Conservation (phyloP, 2,888 invertebrate species). For the Chaetogeoica ovagalla region DNA sequence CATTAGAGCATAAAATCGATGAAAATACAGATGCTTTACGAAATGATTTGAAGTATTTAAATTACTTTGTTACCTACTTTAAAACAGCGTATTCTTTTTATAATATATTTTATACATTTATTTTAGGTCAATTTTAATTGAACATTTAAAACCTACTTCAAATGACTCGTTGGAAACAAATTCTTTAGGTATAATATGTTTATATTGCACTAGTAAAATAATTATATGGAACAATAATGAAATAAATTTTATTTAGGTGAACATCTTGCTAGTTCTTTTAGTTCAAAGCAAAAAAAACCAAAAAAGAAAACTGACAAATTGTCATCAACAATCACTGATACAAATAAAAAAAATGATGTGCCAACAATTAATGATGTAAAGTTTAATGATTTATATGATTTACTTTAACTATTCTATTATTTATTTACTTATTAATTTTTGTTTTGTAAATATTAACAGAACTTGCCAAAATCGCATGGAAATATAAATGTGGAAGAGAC, state of each 20-base stretch:
- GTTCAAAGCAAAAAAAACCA: neutral
- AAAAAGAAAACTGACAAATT: slow-evolving; percentile 4
- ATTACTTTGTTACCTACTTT: neutral
- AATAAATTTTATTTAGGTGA: slow-evolving; percentile 16
- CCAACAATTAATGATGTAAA: neutral
- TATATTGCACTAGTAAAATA: neutral
- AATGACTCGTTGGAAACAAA: neutral
- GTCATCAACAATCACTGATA: neutral
- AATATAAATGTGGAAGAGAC: neutral
- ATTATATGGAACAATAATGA: neutral
- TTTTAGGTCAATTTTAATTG: neutral
- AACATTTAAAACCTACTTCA: neutral
- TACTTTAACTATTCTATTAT: neutral
- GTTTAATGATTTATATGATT: neutral
- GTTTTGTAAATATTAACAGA: slow-evolving; percentile 2
- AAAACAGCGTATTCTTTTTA: neutral
- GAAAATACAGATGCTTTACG: neutral
- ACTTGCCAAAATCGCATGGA: neutral
- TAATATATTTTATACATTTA: neutral
- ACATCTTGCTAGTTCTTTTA: neutral
- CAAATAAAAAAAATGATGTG: no score
- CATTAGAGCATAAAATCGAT: neutral
- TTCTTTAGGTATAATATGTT: neutral
- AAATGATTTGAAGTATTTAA: neutral
- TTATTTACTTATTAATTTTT: no score